Evolutionary conservation across 1,140 invertebrate species (phyloP).

Genomic region (Eubasilissa regina): DNA sequence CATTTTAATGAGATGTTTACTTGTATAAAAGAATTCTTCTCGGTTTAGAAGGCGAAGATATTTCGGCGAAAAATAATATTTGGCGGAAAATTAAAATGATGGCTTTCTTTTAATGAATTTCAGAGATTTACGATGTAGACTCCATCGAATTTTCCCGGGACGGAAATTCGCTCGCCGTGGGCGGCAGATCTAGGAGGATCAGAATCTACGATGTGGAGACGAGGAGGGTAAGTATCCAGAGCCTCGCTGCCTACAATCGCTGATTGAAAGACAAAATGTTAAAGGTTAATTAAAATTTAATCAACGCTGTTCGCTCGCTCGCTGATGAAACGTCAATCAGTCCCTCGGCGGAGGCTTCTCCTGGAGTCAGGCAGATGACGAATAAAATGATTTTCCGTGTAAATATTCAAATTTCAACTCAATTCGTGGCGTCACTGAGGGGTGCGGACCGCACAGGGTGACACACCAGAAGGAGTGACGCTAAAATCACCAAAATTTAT

Average conservation of each 20-base stretch:
- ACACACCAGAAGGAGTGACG: too few relatives aligned
- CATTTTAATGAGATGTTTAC: too few relatives aligned
- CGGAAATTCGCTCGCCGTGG: constrained; percentile 36
- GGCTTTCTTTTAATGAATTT: constrained; percentile 11
- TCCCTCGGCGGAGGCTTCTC: background rate
- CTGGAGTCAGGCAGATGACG: background rate
- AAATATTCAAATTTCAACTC: too few relatives aligned
- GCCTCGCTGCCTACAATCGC: background rate
- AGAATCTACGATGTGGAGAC: constrained; percentile 46
- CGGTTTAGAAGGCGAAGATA: too few relatives aligned
- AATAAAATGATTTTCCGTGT: too few relatives aligned
- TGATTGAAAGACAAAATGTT: background rate
- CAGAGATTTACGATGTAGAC: constrained; percentile 43
- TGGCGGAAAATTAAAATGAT: background rate
- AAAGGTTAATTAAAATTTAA: constrained; percentile 10
- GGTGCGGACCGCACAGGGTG: too few relatives aligned
- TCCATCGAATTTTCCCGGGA: constrained; percentile 35
- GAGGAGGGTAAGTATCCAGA: constrained; percentile 35
- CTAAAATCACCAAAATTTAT: too few relatives aligned
- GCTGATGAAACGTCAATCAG: constrained; percentile 15
- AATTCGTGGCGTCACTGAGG: too few relatives aligned
- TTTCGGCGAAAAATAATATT: background rate
- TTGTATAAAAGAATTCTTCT: too few relatives aligned
- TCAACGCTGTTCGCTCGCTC: background rate
- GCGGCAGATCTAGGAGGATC: constrained; percentile 24